phyloP scores from a whole-genome alignment of 2,888 invertebrate species.

The Sarcophaga caerulescens region DNA sequence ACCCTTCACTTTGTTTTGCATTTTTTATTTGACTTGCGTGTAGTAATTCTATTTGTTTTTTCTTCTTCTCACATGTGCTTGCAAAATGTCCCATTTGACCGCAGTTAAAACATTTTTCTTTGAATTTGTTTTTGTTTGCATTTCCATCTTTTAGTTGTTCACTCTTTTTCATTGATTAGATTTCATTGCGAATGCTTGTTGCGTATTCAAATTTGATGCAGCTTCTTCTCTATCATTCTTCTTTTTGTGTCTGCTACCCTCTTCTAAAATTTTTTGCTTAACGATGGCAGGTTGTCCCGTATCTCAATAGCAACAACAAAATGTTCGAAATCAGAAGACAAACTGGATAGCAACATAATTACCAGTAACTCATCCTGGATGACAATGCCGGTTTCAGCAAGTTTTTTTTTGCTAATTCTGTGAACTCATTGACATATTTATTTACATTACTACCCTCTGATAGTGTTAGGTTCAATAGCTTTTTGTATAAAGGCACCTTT shows the following conservation, averaged over 20 bases:
- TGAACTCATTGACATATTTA: slow-evolving; percentile 14
- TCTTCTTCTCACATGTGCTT: too few species aligned
- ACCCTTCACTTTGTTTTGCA: slow-evolving; percentile 6
- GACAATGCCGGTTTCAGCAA: slow-evolving; percentile 46
- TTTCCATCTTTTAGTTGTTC: slow-evolving; percentile 1
- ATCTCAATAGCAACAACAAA: slow-evolving; percentile 61
- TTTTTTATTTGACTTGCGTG: not conserved
- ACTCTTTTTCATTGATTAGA: not conserved
- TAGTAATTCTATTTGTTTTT: slow-evolving; percentile 10
- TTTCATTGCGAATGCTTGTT: too few species aligned
- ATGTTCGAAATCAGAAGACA: slow-evolving; percentile 52
- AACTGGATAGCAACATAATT: slow-evolving; percentile 55
- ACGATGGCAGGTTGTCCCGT: slow-evolving; percentile 44
- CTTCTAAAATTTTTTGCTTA: too few species aligned
- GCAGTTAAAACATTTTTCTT: slow-evolving; percentile 11
- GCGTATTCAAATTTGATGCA: too few species aligned
- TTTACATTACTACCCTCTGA: too few species aligned
- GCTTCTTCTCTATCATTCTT: too few species aligned
- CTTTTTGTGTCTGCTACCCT: too few species aligned
- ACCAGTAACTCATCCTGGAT: slow-evolving; percentile 41
- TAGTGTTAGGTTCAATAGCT: too few species aligned
- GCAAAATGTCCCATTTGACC: too few species aligned
- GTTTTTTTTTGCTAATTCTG: slow-evolving; percentile 38
- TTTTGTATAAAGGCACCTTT: too few species aligned
- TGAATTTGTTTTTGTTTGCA: slow-evolving; percentile 11